phyloP scores from a whole-genome alignment of 2,113 vertebrate genomes.

The Anoura caudifer region DNA sequence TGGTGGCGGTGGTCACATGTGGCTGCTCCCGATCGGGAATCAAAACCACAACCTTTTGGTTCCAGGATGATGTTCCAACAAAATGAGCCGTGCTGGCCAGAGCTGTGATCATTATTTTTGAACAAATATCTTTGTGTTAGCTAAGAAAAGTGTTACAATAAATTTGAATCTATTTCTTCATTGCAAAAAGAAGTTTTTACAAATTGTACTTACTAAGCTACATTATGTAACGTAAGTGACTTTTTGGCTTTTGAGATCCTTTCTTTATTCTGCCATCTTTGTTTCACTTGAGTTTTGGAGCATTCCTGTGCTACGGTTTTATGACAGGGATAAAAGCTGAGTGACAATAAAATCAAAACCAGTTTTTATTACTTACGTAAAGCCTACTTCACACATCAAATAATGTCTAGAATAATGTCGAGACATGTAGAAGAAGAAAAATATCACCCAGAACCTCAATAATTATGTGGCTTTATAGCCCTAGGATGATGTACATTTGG shows the following conservation, averaged over 20 bases:
- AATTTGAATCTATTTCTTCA: background rate
- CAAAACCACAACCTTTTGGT: no score
- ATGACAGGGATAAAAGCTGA: conserved; percentile 9
- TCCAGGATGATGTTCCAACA: no score
- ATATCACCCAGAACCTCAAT: background rate
- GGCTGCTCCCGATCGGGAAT: no score
- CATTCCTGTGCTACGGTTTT: background rate
- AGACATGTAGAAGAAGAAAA: conserved; percentile 48
- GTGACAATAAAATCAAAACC: conserved; percentile 31
- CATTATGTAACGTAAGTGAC: background rate
- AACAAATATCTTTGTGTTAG: background rate
- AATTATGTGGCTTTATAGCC: background rate
- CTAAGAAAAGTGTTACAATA: background rate
- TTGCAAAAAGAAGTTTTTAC: background rate
- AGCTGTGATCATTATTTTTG: background rate
- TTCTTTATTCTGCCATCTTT: conserved; percentile 10
- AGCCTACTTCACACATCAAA: background rate
- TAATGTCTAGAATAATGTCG: background rate
- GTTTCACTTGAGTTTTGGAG: background rate
- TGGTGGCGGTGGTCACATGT: no score
- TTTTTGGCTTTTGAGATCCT: background rate
- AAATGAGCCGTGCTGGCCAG: no score
- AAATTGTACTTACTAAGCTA: background rate
- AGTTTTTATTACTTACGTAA: background rate
- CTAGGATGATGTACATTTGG: background rate